Percentiles rank a stretch among this genome's conserved stretches.
These are phyloP conservation scores for Tetanocera ferruginea DNA, from an alignment of 2,888 invertebrate species.

Conservation along the genomic window DNA sequence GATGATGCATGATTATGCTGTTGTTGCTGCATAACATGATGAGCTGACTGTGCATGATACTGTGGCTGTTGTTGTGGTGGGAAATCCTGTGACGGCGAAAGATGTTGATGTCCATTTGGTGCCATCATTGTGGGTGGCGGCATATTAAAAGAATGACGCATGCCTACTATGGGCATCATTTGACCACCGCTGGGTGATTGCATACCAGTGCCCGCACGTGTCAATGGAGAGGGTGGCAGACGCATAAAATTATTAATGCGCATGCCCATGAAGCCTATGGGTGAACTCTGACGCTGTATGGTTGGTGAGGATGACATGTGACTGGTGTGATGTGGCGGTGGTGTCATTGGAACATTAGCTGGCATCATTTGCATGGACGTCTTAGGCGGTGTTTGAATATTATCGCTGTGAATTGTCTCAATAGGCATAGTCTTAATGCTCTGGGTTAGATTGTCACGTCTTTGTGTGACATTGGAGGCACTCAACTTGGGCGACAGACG, in stretches of 20 bases:
- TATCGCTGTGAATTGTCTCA: conserved; percentile 39
- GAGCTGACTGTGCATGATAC: not conserved
- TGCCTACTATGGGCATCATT: conserved; percentile 54
- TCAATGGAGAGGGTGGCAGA: conserved; percentile 61
- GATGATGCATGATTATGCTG: conserved; percentile 26
- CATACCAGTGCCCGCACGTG: conserved; percentile 42
- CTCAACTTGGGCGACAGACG: conserved; percentile 51
- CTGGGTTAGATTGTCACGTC: conserved; percentile 43
- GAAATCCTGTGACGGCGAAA: not conserved
- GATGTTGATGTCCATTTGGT: conserved; percentile 10
- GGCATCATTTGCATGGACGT: conserved; percentile 31
- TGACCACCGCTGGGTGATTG: conserved; percentile 31
- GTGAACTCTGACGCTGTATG: conserved; percentile 49
- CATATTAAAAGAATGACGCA: conserved; percentile 55
- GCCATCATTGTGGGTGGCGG: conserved; percentile 51
- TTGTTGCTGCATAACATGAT: not conserved
- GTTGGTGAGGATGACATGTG: conserved; percentile 49
- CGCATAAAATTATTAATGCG: conserved; percentile 55
- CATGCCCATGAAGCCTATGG: conserved; percentile 53
- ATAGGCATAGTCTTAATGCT: conserved; percentile 39
- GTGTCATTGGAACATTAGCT: conserved; percentile 31
- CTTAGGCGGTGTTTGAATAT: conserved; percentile 43
- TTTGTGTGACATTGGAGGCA: conserved; percentile 29
- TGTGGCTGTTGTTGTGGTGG: conserved; percentile 25
- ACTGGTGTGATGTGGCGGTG: conserved; percentile 47